Evolutionary conservation across 2,797 vertebrate species (phyloP).

Genomic region (Ateles fusciceps): DNA sequence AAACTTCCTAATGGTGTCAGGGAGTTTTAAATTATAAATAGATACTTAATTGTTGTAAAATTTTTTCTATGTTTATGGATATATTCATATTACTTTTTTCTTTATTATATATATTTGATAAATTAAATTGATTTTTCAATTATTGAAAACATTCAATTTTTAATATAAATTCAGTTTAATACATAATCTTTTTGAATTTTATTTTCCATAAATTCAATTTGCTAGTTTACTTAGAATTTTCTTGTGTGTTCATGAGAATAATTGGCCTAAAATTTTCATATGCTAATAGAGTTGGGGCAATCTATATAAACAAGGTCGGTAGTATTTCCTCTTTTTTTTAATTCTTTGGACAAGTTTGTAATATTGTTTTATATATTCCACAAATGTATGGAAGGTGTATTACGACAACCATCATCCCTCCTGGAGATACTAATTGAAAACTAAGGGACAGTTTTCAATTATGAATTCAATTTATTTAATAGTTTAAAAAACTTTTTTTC

Average conservation of each 20-base stretch:
- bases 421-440: background rate
- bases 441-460: background rate
- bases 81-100: background rate
- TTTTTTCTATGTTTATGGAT: background rate
- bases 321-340: background rate
- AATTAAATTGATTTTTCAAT: background rate
- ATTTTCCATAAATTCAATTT: background rate
- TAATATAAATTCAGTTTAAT: background rate
- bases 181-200: background rate
- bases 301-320: background rate
- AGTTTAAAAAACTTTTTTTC: background rate
- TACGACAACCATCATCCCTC: background rate
- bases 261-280: background rate
- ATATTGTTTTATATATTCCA: background rate
- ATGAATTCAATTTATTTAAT: background rate
- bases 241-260: background rate
- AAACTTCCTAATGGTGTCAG: background rate
- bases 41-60: background rate
- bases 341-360: background rate
- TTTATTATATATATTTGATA: background rate
- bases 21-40: conserved; percentile 8
- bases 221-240: background rate
- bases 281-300: background rate
- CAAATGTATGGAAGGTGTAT: background rate
- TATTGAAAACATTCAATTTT: background rate